Evolutionary conservation across 1,140 invertebrate genomes (phyloP).

Genomic region (Hyposmocoma kahamanoa): DNA sequence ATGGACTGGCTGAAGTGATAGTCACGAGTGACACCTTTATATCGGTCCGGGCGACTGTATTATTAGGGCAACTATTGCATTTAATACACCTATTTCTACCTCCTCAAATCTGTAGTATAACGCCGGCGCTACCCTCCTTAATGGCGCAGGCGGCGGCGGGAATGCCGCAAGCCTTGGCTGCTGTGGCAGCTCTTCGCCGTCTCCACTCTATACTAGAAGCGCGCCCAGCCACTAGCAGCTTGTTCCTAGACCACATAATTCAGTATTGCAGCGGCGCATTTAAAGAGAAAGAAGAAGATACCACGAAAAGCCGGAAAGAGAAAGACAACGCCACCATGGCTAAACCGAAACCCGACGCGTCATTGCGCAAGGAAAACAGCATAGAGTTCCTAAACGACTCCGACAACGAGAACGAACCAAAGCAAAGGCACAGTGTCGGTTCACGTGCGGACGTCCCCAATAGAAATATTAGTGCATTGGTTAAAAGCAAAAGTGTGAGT

Average conservation of each 20-base stretch:
- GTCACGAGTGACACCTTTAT: conserved; percentile 90
- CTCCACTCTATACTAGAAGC: conserved; percentile 87
- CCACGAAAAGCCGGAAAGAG: conserved; percentile 53
- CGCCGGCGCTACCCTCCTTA: conserved; percentile 86
- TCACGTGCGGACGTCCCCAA: conserved; percentile 50
- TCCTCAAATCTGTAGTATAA: conserved; percentile 86
- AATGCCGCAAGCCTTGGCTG: conserved; percentile 85
- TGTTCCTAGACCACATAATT: conserved; percentile 90
- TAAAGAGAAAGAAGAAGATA: conserved; percentile 34
- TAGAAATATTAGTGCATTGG: conserved; percentile 59
- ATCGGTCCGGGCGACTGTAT: conserved; percentile 90
- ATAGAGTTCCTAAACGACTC: conserved; percentile 61
- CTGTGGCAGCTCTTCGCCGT: conserved; percentile 84
- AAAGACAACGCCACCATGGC: conserved; percentile 55
- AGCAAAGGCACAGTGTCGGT: conserved; percentile 61
- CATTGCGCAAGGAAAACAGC: conserved; percentile 44
- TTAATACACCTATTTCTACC: conserved; percentile 89
- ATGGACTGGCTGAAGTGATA: conserved; percentile 93
- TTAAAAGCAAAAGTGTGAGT: conserved; percentile 70
- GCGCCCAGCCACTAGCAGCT: conserved; percentile 83
- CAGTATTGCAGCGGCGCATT: conserved; percentile 66
- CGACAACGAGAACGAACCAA: conserved; percentile 56
- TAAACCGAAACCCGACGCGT: conserved; percentile 28
- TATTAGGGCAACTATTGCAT: conserved; percentile 90
- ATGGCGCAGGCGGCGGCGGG: conserved; percentile 85